Evolutionary conservation across 1,140 invertebrate genomes (phyloP), one percentile per base, ranked within the genome.

Genomic region (Cataglyphis hispanica): DNA sequence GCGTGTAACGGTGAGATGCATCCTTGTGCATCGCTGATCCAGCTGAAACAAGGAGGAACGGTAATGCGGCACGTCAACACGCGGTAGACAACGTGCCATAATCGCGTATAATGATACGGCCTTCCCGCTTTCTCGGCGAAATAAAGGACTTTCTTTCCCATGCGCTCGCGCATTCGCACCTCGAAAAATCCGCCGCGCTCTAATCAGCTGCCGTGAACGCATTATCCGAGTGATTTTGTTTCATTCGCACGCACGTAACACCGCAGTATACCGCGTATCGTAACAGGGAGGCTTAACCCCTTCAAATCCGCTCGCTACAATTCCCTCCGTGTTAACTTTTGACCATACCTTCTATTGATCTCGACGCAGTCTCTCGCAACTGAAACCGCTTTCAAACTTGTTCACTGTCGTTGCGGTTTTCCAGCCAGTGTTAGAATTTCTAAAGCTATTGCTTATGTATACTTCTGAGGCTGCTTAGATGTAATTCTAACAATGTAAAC

Each of bases 121-220:
- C 78, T 83, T 83, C 78, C 67, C 53, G 67, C 78, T 83, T 83
- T 83, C 78, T 72, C 78, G 53, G 22, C 69, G 67, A 83, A 83
- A 83, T 83, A 83, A 74, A 83, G 46, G 53, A 83, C 78, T 83
- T 83, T 83, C 78, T 83, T 83, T 83, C 78, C 53, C 78, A 83
- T 67, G 78, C 78, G 67, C 25, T 53, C 66, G 66, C 46, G 46
- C 4, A 50, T 50, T 50, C 46, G 46, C 46, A 50, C 56, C 78
- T 72, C 53, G 56, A 72, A 74, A 83, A 83, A 40, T 10, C 22
- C 7, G 4, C 0, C 10, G 50, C 61, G 22, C 63, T 70, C 50
- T 60, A 58, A 72, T 72, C 78, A 72, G 43, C 66, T 37, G 78
- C 50, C 37, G 25, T 25, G 66, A 60, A 19, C 53, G 66, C 34